These are phyloP conservation scores for Achroia grisella DNA, from an alignment of 1,140 invertebrate genomes.

Conservation along the genomic window DNA sequence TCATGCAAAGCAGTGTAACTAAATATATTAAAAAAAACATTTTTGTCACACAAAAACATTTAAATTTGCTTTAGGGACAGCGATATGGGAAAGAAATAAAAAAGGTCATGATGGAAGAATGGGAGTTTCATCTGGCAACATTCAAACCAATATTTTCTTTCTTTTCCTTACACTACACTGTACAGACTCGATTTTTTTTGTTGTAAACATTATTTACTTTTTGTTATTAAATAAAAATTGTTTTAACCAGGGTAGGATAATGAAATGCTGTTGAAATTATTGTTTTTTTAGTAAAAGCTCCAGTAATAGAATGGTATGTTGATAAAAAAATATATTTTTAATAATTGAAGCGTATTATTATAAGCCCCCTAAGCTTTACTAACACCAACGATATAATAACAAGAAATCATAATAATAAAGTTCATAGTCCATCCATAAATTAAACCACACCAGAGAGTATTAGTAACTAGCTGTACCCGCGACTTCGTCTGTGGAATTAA, in stretches of 20 bases:
- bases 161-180: constrained; percentile 47
- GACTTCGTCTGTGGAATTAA: too few relatives aligned
- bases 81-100: constrained; percentile 13
- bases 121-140: constrained; percentile 51
- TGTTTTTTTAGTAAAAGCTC: constrained; percentile 8
- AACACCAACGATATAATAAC: too few relatives aligned
- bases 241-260: constrained; percentile 34
- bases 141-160: constrained; percentile 39
- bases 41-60: background rate
- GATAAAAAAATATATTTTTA: too few relatives aligned
- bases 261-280: constrained; percentile 40
- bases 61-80: background rate
- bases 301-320: too few relatives aligned
- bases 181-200: constrained; percentile 60
- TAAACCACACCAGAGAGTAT: too few relatives aligned
- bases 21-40: too few relatives aligned
- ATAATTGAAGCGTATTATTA: too few relatives aligned
- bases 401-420: too few relatives aligned
- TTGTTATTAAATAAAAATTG: constrained; percentile 21
- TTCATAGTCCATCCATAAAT: too few relatives aligned
- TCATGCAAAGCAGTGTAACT: too few relatives aligned
- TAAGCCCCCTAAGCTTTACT: too few relatives aligned
- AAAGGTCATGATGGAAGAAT: constrained; percentile 30
- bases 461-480: too few relatives aligned
- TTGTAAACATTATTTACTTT: constrained; percentile 17